A percentile compares a stretch with the other conserved stretches of the same genome.
Evolutionary conservation across 2,113 vertebrate species (phyloP).

Genomic region (Rhagologus leucostigma): DNA sequence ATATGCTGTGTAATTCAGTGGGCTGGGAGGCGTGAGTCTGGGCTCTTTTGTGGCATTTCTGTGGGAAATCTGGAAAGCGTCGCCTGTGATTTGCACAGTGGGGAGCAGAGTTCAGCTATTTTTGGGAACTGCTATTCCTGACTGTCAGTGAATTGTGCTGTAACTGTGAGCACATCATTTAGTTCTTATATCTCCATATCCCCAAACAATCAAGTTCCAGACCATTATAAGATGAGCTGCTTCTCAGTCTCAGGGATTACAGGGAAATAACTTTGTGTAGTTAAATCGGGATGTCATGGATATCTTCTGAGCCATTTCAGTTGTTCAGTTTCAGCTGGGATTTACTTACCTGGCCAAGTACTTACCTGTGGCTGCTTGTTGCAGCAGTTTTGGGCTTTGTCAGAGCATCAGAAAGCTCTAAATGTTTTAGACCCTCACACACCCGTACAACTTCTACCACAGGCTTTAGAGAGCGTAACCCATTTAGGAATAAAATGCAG

Average conservation of each 20-base stretch:
- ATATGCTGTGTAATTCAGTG: background rate
- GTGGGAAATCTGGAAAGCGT: slow-evolving; percentile 20
- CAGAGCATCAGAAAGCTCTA: background rate
- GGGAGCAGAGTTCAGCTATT: slow-evolving; percentile 20
- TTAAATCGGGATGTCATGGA: rapidly evolving
- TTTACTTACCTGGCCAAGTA: background rate
- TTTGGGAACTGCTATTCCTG: slow-evolving; percentile 29
- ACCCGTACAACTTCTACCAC: background rate
- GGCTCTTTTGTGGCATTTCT: slow-evolving; percentile 6
- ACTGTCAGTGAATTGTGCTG: background rate
- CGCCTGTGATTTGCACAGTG: background rate
- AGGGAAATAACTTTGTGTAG: background rate
- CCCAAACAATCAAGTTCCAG: background rate
- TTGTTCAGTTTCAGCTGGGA: background rate
- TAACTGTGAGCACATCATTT: background rate
- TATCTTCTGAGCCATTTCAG: background rate
- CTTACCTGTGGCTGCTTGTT: background rate
- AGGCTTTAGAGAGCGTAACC: background rate
- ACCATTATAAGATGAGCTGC: background rate
- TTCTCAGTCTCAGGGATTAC: background rate
- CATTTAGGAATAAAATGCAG: background rate
- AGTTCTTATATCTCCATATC: background rate
- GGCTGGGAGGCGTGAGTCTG: background rate
- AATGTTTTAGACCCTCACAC: background rate
- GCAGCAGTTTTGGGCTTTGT: background rate